A percentile compares a stretch with the other conserved stretches of the same genome.
Evolutionary conservation across 1,140 invertebrate species (phyloP).

Genomic region (Agrilus planipennis): DNA sequence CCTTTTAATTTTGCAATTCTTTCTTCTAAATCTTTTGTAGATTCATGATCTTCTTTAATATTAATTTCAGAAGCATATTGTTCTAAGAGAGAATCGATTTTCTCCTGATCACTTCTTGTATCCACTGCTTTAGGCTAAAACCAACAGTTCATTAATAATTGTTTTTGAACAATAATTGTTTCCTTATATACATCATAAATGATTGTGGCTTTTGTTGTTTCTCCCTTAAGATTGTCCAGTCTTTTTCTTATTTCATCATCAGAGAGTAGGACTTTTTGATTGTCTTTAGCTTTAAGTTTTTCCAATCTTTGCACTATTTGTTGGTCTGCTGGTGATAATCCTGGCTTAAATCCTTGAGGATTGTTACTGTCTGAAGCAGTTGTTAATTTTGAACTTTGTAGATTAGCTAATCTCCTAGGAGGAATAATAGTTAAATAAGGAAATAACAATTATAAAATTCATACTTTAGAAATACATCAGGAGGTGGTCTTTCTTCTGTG

Average conservation of each 20-base stretch:
- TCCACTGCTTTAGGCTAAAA: conserved; percentile 27
- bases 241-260: conserved; percentile 32
- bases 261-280: conserved; percentile 26
- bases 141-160: background rate
- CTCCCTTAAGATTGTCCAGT: conserved; percentile 43
- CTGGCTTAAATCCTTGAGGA: conserved; percentile 30
- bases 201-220: conserved; percentile 20
- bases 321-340: conserved; percentile 34
- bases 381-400: conserved; percentile 35
- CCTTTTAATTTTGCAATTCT: conserved; percentile 33
- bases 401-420: conserved; percentile 30
- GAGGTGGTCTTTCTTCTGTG: conserved; percentile 29
- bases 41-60: conserved; percentile 39
- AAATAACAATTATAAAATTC: background rate
- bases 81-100: conserved; percentile 46
- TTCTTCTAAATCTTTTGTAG: conserved; percentile 40
- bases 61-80: conserved; percentile 44
- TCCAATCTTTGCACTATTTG: conserved; percentile 46
- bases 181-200: conserved; percentile 1
- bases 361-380: conserved; percentile 36
- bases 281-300: conserved; percentile 41
- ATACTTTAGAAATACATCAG: conserved; percentile 40
- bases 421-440: conserved; percentile 4
- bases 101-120: conserved; percentile 45
- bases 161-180: conserved; percentile 1